Evolutionary conservation across 1,140 invertebrate species (phyloP).

Genomic region (Drosophila leontia): DNA sequence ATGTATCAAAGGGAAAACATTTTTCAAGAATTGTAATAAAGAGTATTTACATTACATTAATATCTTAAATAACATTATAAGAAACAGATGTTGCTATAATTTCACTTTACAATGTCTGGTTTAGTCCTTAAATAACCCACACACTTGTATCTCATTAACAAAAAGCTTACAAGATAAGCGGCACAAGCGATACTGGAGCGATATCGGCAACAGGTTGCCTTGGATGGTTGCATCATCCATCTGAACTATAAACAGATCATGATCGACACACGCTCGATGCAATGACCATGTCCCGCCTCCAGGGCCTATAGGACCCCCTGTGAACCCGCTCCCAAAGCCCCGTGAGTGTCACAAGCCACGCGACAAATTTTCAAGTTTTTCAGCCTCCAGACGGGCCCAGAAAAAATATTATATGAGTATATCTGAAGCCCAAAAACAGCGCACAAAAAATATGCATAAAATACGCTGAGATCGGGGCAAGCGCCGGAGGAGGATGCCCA

Average conservation of each 20-base stretch:
- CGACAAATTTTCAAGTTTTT: slow-evolving; percentile 75
- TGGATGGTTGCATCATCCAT: slow-evolving; percentile 40
- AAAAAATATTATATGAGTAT: slow-evolving; percentile 26
- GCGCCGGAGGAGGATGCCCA: background rate
- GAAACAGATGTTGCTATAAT: background rate
- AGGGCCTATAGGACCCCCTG: slow-evolving; percentile 1
- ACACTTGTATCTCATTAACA: slow-evolving; percentile 10
- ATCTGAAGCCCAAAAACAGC: slow-evolving; percentile 12
- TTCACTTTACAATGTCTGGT: background rate
- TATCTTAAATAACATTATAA: too few species aligned
- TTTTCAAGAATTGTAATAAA: background rate
- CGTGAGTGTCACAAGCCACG: slow-evolving; percentile 55
- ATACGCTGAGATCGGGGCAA: slow-evolving; percentile 1
- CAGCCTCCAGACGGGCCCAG: slow-evolving; percentile 18
- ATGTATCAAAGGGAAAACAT: background rate
- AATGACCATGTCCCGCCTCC: slow-evolving; percentile 21
- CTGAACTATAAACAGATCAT: slow-evolving; percentile 45
- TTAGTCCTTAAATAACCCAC: slow-evolving; percentile 1
- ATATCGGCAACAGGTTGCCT: slow-evolving; percentile 34
- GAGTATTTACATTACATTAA: background rate
- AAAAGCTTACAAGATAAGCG: slow-evolving; percentile 15
- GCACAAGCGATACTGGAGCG: slow-evolving; percentile 4
- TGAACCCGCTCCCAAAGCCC: background rate
- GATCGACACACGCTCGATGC: slow-evolving; percentile 29
- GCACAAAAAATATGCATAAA: slow-evolving; percentile 57